A percentile compares a stretch with the other conserved stretches of the same genome.
Conservation (phyloP, 2,888 invertebrate genomes). For the Catocala sponsa region DNA sequence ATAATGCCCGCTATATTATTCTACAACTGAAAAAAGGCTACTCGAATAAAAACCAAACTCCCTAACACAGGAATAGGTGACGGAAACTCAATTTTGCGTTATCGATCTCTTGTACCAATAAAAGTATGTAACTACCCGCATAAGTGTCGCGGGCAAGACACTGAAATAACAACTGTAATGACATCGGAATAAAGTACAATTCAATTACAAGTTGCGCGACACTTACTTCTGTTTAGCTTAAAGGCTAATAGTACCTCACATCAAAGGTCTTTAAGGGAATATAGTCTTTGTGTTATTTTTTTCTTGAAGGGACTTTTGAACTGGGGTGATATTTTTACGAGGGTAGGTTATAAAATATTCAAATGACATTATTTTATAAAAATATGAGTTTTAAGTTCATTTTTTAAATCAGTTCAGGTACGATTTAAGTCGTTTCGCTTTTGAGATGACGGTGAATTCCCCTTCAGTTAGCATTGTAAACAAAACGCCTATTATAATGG, state of each 20-base stretch:
- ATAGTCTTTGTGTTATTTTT: constrained; percentile 24
- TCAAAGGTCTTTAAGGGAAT: constrained; percentile 32
- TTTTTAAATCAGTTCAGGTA: constrained; percentile 41
- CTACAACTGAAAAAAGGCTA: constrained; percentile 10
- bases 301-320: not conserved
- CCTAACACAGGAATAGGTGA: constrained; percentile 58
- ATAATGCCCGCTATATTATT: no score
- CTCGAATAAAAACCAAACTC: constrained; percentile 58
- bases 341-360: no score
- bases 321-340: not conserved
- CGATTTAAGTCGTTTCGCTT: constrained; percentile 31
- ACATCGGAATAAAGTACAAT: constrained; percentile 42
- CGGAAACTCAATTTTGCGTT: constrained; percentile 70
- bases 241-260: constrained; percentile 35
- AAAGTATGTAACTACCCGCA: constrained; percentile 28
- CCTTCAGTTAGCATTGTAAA: constrained; percentile 79
- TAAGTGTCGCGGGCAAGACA: constrained; percentile 26
- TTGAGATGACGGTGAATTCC: constrained; percentile 52
- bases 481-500: constrained; percentile 86
- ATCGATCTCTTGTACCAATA: constrained; percentile 64
- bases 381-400: constrained; percentile 38
- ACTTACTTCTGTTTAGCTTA: constrained; percentile 39
- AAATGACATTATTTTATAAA: no score
- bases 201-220: constrained; percentile 31
- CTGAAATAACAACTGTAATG: constrained; percentile 43